Conservation (phyloP, 1,140 invertebrate species). For the Drosophila fuyamai region DNA sequence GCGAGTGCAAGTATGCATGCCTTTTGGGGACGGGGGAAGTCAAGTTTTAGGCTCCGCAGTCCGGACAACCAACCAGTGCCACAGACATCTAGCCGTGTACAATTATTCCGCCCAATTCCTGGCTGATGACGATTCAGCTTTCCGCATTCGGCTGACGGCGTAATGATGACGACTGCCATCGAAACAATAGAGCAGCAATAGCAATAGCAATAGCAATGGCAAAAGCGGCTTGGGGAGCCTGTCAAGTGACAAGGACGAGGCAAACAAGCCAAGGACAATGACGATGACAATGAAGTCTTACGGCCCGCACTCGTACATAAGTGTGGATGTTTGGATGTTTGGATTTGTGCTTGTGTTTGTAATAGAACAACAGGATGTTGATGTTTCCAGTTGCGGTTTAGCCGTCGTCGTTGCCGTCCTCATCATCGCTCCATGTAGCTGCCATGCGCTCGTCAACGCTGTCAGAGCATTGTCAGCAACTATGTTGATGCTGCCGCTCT, state of each 20-base stretch:
- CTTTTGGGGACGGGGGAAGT: slow-evolving; percentile 31
- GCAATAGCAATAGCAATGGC: slow-evolving; percentile 3
- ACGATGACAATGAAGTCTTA: slow-evolving; percentile 76
- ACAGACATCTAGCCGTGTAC: slow-evolving; percentile 25
- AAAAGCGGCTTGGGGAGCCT: slow-evolving; percentile 54
- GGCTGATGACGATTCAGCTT: slow-evolving; percentile 63
- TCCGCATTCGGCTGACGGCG: slow-evolving; percentile 54
- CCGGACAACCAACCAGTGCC: slow-evolving; percentile 6
- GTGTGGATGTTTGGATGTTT: background rate
- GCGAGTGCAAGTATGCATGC: slow-evolving; percentile 41
- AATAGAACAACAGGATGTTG: slow-evolving; percentile 69
- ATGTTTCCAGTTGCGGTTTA: slow-evolving; percentile 71
- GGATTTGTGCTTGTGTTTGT: slow-evolving; percentile 46
- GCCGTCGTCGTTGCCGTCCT: slow-evolving; percentile 42
- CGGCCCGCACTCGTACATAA: slow-evolving; percentile 37
- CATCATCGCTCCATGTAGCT: slow-evolving; percentile 67
- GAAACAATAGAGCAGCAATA: slow-evolving; percentile 40
- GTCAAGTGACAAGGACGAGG: slow-evolving; percentile 70
- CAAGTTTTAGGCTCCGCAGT: slow-evolving; percentile 37
- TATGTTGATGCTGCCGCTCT: slow-evolving; percentile 33
- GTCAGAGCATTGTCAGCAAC: slow-evolving; percentile 75
- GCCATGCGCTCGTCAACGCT: slow-evolving; percentile 66
- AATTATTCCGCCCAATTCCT: slow-evolving; percentile 62
- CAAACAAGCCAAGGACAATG: slow-evolving; percentile 75
- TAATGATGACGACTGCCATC: slow-evolving; percentile 74